These are phyloP conservation scores for Rhabdornis inornatus DNA, from an alignment of 2,113 vertebrate species.

Conservation along the genomic window DNA sequence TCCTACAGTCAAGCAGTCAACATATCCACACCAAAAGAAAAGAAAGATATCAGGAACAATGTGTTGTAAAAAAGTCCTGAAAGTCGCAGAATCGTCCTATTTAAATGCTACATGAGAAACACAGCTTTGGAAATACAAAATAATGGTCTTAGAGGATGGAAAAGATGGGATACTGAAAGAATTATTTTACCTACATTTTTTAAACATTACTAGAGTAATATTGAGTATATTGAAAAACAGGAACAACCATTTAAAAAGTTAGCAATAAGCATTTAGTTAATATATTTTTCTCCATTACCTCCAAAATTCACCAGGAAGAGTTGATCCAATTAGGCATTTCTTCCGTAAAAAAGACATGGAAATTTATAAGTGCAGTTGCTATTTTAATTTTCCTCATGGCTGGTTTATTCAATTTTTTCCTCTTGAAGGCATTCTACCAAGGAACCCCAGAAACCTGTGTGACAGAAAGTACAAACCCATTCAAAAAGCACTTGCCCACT, in stretches of 20 bases:
- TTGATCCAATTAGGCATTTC: neutral
- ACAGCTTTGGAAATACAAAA: neutral
- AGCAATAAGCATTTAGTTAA: neutral
- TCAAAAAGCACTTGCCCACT: neutral
- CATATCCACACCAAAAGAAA: neutral
- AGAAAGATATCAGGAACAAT: neutral
- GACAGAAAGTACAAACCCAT: neutral
- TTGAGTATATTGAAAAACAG: neutral
- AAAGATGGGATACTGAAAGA: neutral
- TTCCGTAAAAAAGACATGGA: neutral
- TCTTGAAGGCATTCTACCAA: neutral
- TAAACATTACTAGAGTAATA: neutral
- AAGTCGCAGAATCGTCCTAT: neutral
- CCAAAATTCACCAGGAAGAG: neutral
- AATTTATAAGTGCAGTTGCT: neutral
- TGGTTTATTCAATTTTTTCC: neutral
- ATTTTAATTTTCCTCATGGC: neutral
- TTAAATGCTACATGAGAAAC: neutral
- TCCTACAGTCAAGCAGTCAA: neutral
- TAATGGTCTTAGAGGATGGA: neutral
- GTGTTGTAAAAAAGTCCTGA: neutral
- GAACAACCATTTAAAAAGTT: neutral
- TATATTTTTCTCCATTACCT: neutral
- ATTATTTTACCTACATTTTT: neutral
- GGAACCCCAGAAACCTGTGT: neutral